Conservation (phyloP, 2,113 vertebrate species). For the Mola mola region DNA sequence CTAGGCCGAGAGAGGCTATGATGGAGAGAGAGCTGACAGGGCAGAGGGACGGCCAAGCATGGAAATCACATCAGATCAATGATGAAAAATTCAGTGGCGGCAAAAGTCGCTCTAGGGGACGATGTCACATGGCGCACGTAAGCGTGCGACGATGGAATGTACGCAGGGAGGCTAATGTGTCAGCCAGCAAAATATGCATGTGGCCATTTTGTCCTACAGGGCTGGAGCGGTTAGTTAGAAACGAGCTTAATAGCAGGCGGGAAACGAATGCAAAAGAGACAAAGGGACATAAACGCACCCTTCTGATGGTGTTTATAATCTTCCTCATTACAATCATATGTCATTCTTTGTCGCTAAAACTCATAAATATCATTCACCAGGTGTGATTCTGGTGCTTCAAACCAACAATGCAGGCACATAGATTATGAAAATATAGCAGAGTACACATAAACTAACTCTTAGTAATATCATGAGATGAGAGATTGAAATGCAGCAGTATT, state of each 20-base stretch:
- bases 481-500: no score
- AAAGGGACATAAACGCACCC: no score
- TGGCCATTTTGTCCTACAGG: conserved; percentile 17
- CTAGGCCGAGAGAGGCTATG: conserved; percentile 34
- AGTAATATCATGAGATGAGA: no score
- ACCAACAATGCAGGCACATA: no score
- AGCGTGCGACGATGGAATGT: conserved; percentile 32
- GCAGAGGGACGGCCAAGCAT: conserved; percentile 64
- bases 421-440: no score
- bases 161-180: conserved; percentile 36
- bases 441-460: no score
- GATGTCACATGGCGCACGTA: conserved; percentile 45
- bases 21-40: conserved; percentile 56
- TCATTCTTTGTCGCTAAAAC: no score
- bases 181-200: conserved; percentile 25
- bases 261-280: conserved; percentile 1
- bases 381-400: no score
- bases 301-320: no score
- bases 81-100: conserved; percentile 67
- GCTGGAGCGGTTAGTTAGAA: not conserved
- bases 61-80: conserved; percentile 77
- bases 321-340: no score
- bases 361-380: no score
- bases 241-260: conserved; percentile 15
- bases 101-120: conserved; percentile 45